Conservation (phyloP, 2,888 invertebrate genomes). For the Antitype chi region DNA sequence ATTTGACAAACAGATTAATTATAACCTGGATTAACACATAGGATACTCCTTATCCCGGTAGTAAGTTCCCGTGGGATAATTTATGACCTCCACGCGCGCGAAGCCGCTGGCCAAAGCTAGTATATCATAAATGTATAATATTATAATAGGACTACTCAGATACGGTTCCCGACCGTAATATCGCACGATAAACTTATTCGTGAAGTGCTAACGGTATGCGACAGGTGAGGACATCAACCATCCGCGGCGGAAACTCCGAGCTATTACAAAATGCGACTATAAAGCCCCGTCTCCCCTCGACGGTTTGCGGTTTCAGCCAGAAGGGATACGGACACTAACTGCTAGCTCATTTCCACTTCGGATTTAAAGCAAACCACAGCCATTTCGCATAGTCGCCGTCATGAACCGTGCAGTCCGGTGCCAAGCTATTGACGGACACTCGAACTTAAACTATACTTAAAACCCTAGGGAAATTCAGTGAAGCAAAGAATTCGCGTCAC, state of each 20-base stretch:
- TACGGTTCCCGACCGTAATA: constrained; percentile 37
- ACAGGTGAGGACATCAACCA: constrained; percentile 82
- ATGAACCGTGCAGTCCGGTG: constrained; percentile 58
- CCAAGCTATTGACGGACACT: constrained; percentile 26
- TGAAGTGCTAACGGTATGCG: constrained; percentile 79
- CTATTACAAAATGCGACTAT: constrained; percentile 78
- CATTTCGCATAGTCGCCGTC: constrained; percentile 74
- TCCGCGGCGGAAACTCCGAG: constrained; percentile 76
- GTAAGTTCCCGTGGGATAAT: too few species aligned
- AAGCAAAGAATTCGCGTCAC: constrained; percentile 6
- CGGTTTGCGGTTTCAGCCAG: constrained; percentile 84
- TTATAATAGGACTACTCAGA: constrained; percentile 2
- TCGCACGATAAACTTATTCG: constrained; percentile 70
- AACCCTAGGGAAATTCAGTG: constrained; percentile 2
- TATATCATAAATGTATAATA: too few species aligned
- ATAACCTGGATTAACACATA: too few species aligned
- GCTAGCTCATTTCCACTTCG: constrained; percentile 84
- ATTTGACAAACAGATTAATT: too few species aligned
- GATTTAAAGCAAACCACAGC: constrained; percentile 83
- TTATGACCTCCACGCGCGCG: too few species aligned
- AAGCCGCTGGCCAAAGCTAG: too few species aligned
- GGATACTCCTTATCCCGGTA: too few species aligned
- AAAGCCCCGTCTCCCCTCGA: constrained; percentile 76
- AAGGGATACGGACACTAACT: constrained; percentile 79
- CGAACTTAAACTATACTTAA: constrained; percentile 14